Base-by-base conservation (phyloP, 2,888 invertebrate genomes). In the Eulithis testata region DNA sequence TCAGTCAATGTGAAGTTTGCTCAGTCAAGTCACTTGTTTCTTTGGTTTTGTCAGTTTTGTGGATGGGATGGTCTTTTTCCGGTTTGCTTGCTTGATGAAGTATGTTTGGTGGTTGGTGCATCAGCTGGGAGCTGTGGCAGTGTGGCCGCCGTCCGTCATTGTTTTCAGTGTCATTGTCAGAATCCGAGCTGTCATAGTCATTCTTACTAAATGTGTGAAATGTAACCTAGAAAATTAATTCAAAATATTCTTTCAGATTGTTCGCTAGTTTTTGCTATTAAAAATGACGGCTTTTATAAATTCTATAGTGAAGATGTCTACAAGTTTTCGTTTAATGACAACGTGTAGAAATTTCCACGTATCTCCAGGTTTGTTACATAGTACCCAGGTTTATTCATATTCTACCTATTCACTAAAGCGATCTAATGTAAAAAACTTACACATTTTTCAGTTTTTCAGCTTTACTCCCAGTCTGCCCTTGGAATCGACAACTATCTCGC, bases 401-500 rank as follows among this genome's bases (percentile, higher is more conserved):
- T 21, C 1, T 31, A 31, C 3, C 31, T 31, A 31, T 31, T 31
- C 21, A 21, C 1, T 21, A 31, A 31, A 31, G 31, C 0, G 31
- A 5, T 31, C 31, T 31, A 31, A 31, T 31, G 6, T 5, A 31
- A 31, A 27, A 5, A 31, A 51, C n/a, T 55, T 44, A 36, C 12
- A 43, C n/a, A 47, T 31, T 21, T 1, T 83, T 43, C 79, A 93
- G 93, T 84, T 14, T 79, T 79, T 63, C 79, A 87, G 45, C 80
- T 96, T 0, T 96, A 94, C 81, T 86, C 95, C 0, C 90, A 93
- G 56, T 72, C 91, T 43, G 88, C 95, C 0, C 78, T 97, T 56
- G 96, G 96, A 0, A 76, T 97, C 2, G 95, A 95, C 78, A 88
- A 87, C 1, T 97, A 95, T 81, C 79, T 93, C 43, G 82, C 87